Base-by-base conservation (phyloP, 2,797 vertebrate genomes). In the Gephyroberyx darwinii region DNA sequence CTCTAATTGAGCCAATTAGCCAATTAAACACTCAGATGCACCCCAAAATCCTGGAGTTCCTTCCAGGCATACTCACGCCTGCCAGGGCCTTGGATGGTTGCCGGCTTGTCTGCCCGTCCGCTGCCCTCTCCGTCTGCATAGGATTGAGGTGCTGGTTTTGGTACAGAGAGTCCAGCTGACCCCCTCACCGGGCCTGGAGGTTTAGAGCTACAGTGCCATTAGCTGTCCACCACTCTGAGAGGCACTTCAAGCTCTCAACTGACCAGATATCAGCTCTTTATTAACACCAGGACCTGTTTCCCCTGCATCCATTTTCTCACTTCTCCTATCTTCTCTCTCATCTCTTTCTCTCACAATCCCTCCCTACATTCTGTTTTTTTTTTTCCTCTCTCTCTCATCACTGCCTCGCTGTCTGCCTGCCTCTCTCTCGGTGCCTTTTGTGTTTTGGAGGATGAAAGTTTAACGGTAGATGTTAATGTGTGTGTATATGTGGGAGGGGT, bases 1-100 rank as follows among this genome's bases (percentile, higher is more conserved):
- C 14, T 86, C 85, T 90, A 91, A 91, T 88, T 85, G 81, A 89
- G 87, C 91, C 90, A 91, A 87, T 93, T 90, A 90, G 86, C 68
- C 85, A 93, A 92, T 92, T 91, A 90, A 89, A 88, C 78, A 84
- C 85, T 86, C 67, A 86, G 82, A 85, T 84, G 81, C 78, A 87
- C 84, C 86, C 85, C 54, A 35, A 84, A 86, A 89, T 85, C 88
- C 82, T 83, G 53, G 58, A 80, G 82, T 65, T 82, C 82, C 83
- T 82, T 76, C 35, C 68, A 75, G 62, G 75, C 71, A 39, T 14
- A 6, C 61, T 68, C 0, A 0, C 19, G 58, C 33, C 60, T 89
- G 88, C 84, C 76, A 81, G 74, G 50, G 2, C n/a, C 7, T 67
- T 84, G 82, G 75, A 54, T 61, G 55, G 53, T 31, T 67, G 70